A percentile compares a stretch with the other conserved stretches of the same genome.
Conservation (phyloP, 2,888 invertebrate species). For the Ceriagrion tenellum region DNA sequence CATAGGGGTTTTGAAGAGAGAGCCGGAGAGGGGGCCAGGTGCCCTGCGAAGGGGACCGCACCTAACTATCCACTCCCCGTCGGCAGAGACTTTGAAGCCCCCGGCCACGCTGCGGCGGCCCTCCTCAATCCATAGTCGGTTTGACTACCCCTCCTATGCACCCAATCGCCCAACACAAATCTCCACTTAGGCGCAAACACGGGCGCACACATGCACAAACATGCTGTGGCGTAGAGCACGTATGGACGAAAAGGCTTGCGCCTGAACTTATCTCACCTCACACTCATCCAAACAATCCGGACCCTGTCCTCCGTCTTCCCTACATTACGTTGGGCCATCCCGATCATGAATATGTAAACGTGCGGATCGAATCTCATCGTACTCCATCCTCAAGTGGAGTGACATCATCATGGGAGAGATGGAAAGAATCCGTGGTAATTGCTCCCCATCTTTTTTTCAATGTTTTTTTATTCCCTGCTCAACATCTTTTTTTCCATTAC, state of each 20-base stretch:
- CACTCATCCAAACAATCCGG: background rate
- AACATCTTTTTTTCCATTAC: background rate
- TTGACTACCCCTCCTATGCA: too few relatives aligned
- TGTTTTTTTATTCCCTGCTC: background rate
- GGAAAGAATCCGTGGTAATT: too few relatives aligned
- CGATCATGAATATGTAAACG: slow-evolving; percentile 13
- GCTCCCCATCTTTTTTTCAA: background rate
- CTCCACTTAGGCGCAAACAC: background rate
- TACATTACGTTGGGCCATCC: background rate
- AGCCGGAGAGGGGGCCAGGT: too few relatives aligned
- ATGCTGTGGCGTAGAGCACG: background rate
- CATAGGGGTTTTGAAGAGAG: too few relatives aligned
- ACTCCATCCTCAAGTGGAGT: background rate
- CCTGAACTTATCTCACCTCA: background rate
- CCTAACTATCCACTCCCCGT: too few relatives aligned
- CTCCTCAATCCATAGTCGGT: background rate
- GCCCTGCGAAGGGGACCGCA: background rate
- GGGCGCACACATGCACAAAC: background rate
- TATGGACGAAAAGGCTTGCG: background rate
- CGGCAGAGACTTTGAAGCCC: background rate
- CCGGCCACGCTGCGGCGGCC: too few relatives aligned
- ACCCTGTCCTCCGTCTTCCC: background rate
- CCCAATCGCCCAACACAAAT: background rate
- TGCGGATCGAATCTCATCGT: slow-evolving; percentile 16
- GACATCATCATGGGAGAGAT: background rate